Evolutionary conservation across 2,888 invertebrate species (phyloP), one percentile per base, ranked within the genome.

Genomic region (Ernsta delagoae): DNA sequence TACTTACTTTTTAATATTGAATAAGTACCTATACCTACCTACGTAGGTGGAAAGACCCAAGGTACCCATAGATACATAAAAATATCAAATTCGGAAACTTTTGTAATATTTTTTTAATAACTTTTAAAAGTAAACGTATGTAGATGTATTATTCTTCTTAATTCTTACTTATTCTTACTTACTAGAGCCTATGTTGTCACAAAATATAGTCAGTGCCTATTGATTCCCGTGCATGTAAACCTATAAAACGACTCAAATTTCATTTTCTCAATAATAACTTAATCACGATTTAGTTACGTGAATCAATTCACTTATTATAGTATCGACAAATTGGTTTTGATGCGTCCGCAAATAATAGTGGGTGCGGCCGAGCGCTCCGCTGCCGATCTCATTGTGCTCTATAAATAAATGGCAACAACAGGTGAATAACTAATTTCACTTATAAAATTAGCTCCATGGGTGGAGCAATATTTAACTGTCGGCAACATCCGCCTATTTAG

Each of bases 341-440:
- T 86, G 85, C 83, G 81, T 84, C 81, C 77, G 83, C 86, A 81
- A 86, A 91, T 88, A 88, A 89, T 87, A 82, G 84, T 79, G 84
- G 90, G 91, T 79, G 87, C 85, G 89, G 86, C 85, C 80, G 86
- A 73, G 81, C 79, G 81, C 87, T 86, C 76, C 84, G 81, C 82
- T 86, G 87, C 83, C 83, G 83, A 63, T 74, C 82, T 79, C 87
- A 90, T 93, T 93, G 92, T 92, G 80, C 79, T 83, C 83, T 87
- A 86, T 89, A 88, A 79, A 91, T 91, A 92, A 93, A 93, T 91
- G 89, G 87, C 91, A 92, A 90, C 90, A 91, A 90, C 92, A 93
- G 92, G 92, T 93, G 91, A 92, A 91, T 90, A 88, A 91, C 90
- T 92, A 91, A 92, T 93, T 93, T 92, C 88, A 89, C 89, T 90